Evolutionary conservation across 2,888 invertebrate genomes (phyloP), one percentile per base, ranked within the genome.

Genomic region (Pocota personata): DNA sequence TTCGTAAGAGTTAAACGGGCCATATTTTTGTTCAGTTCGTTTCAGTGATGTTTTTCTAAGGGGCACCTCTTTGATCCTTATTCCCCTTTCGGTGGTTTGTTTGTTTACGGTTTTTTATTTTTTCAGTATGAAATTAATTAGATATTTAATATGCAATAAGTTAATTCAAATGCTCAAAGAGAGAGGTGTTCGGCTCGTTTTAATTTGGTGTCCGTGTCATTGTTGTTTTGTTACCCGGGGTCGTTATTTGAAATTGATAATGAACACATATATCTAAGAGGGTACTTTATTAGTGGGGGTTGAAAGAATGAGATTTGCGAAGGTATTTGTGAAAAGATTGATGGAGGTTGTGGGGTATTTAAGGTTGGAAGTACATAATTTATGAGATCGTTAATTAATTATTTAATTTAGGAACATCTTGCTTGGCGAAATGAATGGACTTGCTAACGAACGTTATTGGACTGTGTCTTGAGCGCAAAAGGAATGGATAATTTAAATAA

Each of bases 381-480:
- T 86, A 86, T 80, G 48, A 64, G 69, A 76, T 86, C 64, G 69
- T 86, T 84, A 79, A 84, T 76, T 80, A 84, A 84, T 75, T 86
- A 76, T 76, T 86, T 86, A 80, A 80, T 80, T 86, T 66, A 60
- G 71, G 57, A 83, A 78, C 66, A 78, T 83, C 77, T 77, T 77
- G 69, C n/a, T 40, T 30, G 40, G 21, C 35, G 24, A 12, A 77
- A 19, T 16, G 37, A 60, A 48, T 37, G 27, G 30, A 72, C 7
- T 43, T 8, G 2, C n/a, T 58, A 10, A 6, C 12, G 37, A 57
- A 52, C n/a, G 50, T 52, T 67, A 35, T 62, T 48, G n/a, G 46
- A 71, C 32, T 80, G 66, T 80, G 55, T 35, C 21, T 43, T n/a
- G 52, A n/a, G n/a, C 37, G n/a, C n/a, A n/a, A 19, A 64, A 27